phyloP scores from a whole-genome alignment of 2,113 vertebrate species.

The Raja brachyura region DNA sequence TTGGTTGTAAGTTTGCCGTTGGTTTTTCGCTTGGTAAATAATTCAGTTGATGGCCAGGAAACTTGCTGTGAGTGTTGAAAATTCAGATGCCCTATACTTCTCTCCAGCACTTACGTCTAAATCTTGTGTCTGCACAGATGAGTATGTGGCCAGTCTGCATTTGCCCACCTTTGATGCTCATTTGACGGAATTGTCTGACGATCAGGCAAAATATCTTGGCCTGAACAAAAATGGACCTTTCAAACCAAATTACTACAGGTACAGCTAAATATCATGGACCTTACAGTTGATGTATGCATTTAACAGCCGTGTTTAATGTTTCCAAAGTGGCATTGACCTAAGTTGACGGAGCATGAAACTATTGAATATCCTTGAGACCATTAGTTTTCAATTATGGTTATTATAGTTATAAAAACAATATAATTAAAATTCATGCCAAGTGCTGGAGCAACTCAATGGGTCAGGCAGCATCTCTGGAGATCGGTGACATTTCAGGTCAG shows the following conservation, averaged over 20 bases:
- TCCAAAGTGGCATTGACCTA: neutral
- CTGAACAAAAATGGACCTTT: slow-evolving; percentile 79
- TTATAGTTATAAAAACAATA: neutral
- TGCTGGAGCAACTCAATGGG: too few species aligned
- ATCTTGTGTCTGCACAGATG: slow-evolving; percentile 53
- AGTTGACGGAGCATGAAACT: neutral
- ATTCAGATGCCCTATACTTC: neutral
- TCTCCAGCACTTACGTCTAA: neutral
- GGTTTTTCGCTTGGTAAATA: neutral
- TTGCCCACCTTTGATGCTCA: slow-evolving; percentile 74
- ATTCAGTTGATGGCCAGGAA: neutral
- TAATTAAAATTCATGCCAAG: too few species aligned
- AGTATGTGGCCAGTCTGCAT: slow-evolving; percentile 74
- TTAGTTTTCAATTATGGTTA: neutral
- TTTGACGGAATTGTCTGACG: slow-evolving; percentile 70
- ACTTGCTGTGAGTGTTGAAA: neutral
- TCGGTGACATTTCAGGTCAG: too few species aligned
- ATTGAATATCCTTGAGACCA: neutral
- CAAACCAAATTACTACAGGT: slow-evolving; percentile 80
- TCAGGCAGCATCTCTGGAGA: too few species aligned
- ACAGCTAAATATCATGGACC: slow-evolving; percentile 24
- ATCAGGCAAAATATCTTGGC: slow-evolving; percentile 76
- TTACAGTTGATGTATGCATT: neutral
- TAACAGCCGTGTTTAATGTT: neutral
- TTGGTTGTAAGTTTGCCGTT: too few species aligned